Evolutionary conservation across 2,888 invertebrate species (phyloP), one percentile per base, ranked within the genome.

Genomic region (Hedychridium roseum): DNA sequence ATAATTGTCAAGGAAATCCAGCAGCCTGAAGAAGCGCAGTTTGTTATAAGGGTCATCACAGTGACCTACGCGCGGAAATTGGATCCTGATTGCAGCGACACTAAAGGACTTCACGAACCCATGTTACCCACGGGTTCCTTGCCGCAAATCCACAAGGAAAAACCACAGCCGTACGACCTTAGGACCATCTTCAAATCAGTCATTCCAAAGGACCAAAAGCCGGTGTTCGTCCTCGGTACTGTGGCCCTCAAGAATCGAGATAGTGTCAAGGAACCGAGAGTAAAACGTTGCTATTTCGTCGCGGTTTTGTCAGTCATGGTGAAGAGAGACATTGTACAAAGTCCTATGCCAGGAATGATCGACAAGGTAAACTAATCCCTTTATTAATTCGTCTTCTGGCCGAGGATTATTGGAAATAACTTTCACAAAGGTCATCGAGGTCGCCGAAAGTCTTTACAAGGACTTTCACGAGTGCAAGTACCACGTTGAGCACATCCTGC

Each of bases 201-300:
- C 0, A 23, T 60, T 1, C 64, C 63, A 0, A 60, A 50, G n/a
- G n/a, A n/a, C 2, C n/a, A 50, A 2, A 65, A 63, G 17, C 70
- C 78, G 1, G 35, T 71, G 2, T 75, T 73, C n/a, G 32, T 76
- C 1, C 46, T 39, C 2, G 78, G 77, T 3, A 68, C 66, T 0
- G 71, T 68, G 0, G 64, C 63, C 0, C 15, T 77, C 1, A 50
- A 38, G 3, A 58, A 73, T 14, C 58, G 74, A 1, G 65, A 77
- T 14, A 3, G 1, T 0, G 6, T 77, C 2, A 63, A 36, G 1
- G 78, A 78, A 31, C 77, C 79, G 0, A 55, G 36, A 2, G 55
- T 68, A 0, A 78, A 76, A 34, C 66, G 71, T 1, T 78, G 78
- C 21, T 79, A 78, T 28, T 77, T 76, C 26, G 73, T 70, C 0